Base-by-base conservation (phyloP, 2,888 invertebrate genomes). In the Tiliacea citrago region DNA sequence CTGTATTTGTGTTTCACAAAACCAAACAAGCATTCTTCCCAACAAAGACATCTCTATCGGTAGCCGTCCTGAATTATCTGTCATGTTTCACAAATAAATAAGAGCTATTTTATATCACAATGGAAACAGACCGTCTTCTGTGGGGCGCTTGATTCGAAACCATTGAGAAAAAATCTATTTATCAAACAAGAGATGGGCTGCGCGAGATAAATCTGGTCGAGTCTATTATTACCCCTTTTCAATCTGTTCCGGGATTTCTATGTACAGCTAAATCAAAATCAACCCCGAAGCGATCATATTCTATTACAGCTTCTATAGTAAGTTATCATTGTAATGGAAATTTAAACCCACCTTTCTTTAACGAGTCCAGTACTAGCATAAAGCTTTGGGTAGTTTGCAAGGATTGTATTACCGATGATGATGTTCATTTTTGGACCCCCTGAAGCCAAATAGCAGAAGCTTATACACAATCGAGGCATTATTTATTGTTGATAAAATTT, bases 81-180 rank as follows among this genome's bases (percentile, higher is more conserved):
- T 95, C 94, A 93, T 95, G 94, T 94, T 95, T 94, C 93, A 94
- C 93, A 94, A 93, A 96, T 94, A 96, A 95, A 95, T 94, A 95
- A 92, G 91, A 92, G 91, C 92, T 92, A 93, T 95, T 95, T 94
- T 92, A 93, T 94, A 92, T 92, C 88, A 96, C 95, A 96, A 96
- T 94, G 89, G 93, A 88, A 92, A 90, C 90, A 92, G 90, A 89
- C 90, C 91, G 88, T 89, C 91, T 91, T 90, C 90, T 90, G 90
- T 91, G 88, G 87, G 86, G 86, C 89, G 91, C 91, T 92, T 92
- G 93, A 93, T 93, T 92, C 91, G 90, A 91, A 91, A 89, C 90
- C 90, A 92, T 90, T 91, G 90, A 90, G 91, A 94, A 95, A 94
- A 95, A 95, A 93, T 91, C 91, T 94, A 94, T 96, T 94, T 94